Conservation (phyloP, 2,888 invertebrate species). For the Noctua fimbriata region DNA sequence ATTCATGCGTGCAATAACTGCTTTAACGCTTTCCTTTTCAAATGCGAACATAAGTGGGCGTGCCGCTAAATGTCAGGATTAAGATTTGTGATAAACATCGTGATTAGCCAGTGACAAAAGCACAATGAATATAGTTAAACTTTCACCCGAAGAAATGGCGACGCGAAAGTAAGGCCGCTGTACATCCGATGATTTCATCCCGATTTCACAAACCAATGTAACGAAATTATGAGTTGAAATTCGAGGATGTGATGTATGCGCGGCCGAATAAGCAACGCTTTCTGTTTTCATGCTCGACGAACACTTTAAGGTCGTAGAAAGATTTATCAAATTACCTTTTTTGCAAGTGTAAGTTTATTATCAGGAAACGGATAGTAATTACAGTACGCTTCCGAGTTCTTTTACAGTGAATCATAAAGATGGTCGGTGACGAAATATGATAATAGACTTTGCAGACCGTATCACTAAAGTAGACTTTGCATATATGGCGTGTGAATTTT, state of each 20-base stretch:
- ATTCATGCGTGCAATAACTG: constrained; percentile 72
- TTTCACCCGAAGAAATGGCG: constrained; percentile 86
- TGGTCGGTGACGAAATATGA: constrained; percentile 55
- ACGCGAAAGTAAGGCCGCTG: constrained; percentile 79
- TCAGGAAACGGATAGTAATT: constrained; percentile 43
- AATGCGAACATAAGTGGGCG: constrained; percentile 80
- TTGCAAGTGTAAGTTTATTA: constrained; percentile 43
- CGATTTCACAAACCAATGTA: constrained; percentile 71
- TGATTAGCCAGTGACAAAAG: constrained; percentile 86
- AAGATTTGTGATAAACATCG: constrained; percentile 84
- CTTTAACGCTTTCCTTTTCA: constrained; percentile 81
- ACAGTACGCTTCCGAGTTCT: constrained; percentile 43
- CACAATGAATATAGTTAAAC: constrained; percentile 84
- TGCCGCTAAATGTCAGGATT: constrained; percentile 81
- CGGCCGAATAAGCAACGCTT: constrained; percentile 33
- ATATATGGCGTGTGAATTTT: constrained; percentile 45
- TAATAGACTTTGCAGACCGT: constrained; percentile 53
- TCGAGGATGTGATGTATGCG: constrained; percentile 56
- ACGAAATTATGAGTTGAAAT: constrained; percentile 55
- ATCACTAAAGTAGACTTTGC: constrained; percentile 43
- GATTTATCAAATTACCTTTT: constrained; percentile 38
- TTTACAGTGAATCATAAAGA: constrained; percentile 62
- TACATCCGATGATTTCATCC: constrained; percentile 78
- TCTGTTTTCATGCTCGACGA: constrained; percentile 32
- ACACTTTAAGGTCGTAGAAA: constrained; percentile 50